phyloP scores from a whole-genome alignment of 37 sponge, comb jelly and placozoan genomes.

The Spongilla lacustris region DNA sequence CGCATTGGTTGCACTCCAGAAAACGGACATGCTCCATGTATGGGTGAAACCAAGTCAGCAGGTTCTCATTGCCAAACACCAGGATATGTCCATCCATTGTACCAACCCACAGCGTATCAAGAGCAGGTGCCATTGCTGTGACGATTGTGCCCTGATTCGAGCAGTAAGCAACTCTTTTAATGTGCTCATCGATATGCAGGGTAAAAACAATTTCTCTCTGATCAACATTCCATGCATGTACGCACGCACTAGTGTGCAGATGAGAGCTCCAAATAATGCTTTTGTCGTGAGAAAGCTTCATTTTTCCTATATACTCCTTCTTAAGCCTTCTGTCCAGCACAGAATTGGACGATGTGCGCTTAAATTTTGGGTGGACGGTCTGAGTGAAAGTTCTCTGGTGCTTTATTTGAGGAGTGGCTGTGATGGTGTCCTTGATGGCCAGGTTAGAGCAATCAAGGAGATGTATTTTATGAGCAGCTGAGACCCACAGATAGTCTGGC shows the following conservation, averaged over 20 bases:
- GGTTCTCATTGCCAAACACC: constrained; percentile 26
- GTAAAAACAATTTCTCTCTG: constrained; percentile 8
- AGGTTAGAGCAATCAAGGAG: neutral
- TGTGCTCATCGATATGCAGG: constrained; percentile 9
- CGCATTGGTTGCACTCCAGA: neutral
- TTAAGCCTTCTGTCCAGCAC: neutral
- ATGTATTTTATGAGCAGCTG: neutral
- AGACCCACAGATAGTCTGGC: constrained; percentile 47
- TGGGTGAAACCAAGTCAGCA: neutral
- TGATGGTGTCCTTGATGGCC: too few relatives aligned
- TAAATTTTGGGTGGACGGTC: neutral
- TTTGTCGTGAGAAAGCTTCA: constrained; percentile 15
- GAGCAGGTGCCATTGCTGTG: constrained; percentile 54
- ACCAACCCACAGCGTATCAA: constrained; percentile 83
- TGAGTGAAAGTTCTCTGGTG: neutral
- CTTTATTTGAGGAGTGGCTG: too few relatives aligned
- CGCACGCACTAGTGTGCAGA: constrained; percentile 8
- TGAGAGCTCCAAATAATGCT: constrained; percentile 74
- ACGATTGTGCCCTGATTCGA: constrained; percentile 25
- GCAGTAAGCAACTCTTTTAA: neutral
- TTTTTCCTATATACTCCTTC: constrained; percentile 33
- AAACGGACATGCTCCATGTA: neutral
- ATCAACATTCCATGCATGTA: constrained; percentile 65
- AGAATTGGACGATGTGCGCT: neutral
- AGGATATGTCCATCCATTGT: constrained; percentile 75